Conservation (phyloP, 2,888 invertebrate species). For the Ectropis crepuscularia region DNA sequence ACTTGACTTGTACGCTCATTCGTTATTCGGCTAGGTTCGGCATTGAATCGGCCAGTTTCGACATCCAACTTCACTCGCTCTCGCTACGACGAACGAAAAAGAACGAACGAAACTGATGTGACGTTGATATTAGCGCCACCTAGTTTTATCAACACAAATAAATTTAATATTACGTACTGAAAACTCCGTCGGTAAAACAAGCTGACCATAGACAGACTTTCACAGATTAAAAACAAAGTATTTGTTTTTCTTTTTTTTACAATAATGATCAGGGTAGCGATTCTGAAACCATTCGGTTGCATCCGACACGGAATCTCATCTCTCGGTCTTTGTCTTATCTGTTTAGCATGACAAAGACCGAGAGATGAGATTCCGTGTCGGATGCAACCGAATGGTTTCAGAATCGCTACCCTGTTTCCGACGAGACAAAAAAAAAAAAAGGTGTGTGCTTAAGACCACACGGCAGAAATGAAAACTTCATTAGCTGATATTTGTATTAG, state of each 20-base stretch:
- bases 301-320: no score
- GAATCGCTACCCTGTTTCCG: no score
- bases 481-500: no score
- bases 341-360: no score
- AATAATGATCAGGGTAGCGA: no score
- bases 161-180: background rate
- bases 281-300: no score
- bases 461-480: no score
- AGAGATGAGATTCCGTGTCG: no score
- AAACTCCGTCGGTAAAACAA: conserved; percentile 48
- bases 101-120: conserved; percentile 69
- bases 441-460: no score
- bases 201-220: conserved; percentile 17
- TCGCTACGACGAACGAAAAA: conserved; percentile 49
- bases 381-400: no score
- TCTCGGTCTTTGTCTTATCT: no score
- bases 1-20: conserved; percentile 80
- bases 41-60: conserved; percentile 73
- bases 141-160: conserved; percentile 25
- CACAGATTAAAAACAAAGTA: background rate
- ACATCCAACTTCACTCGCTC: conserved; percentile 2
- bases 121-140: conserved; percentile 55
- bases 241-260: background rate
- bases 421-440: no score
- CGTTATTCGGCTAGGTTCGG: conserved; percentile 88